Evolutionary conservation across 2,113 vertebrate species (phyloP), one percentile per base, ranked within the genome.

Genomic region (Centropristis striata): DNA sequence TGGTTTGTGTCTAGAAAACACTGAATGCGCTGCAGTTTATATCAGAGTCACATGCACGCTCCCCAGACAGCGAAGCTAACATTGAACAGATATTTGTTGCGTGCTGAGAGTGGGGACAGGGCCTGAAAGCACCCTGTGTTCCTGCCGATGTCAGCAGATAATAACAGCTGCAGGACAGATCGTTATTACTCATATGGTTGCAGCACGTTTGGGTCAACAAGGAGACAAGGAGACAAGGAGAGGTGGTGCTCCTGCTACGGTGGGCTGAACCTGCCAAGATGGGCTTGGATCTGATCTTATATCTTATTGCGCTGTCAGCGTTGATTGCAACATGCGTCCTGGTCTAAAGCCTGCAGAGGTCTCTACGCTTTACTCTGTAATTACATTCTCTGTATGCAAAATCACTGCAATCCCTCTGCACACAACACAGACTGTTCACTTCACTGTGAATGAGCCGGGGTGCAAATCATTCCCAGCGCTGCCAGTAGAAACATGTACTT

Each of bases 391-490:
- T 47, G 46, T n/a, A 14, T 60, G 47, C 49, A 49, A n/a, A 42
- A 60, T 49, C 66, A 44, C 53, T 23, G 27, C 2, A 4, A 15
- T 63, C 42, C 53, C n/a, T 79, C 77, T 80, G 60, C 14, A 53
- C 13, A 4, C 57, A 18, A 41, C 75, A 46, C 47, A 67, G 21
- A 28, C 28, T n/a, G 37, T 20, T 39, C 7, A 8, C 37, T 37
- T 25, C 25, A 23, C 58, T 25, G 20, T 20, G 42, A 58, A 51
- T 57, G 63, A 77, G 57, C 42, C 61, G 20, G 18, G 36, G 55
- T 32, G 47, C 32, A 78, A 77, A 77, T 87, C 63, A 15, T 50
- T 72, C 51, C 21, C 65, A 59, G 68, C n/a, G 21, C 55, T 57
- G 53, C 71, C 63, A 32, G 66, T 58, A 32, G 51, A 9, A n/a